Conservation (phyloP, 2,888 invertebrate genomes). For the Lycophotia porphyrea region DNA sequence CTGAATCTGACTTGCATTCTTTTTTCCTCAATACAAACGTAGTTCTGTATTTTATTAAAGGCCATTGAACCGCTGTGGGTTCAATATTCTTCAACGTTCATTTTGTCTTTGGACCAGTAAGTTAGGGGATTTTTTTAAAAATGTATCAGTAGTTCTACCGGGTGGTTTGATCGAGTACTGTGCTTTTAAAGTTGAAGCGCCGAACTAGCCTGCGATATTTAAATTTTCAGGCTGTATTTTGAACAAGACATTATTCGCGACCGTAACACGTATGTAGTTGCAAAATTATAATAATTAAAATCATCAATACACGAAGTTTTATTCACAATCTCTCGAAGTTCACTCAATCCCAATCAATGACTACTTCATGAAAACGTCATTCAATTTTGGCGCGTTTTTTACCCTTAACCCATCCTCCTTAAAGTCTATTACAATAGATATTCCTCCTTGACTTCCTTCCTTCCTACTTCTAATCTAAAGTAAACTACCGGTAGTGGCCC, state of each 20-base stretch:
- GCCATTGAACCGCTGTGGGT: not conserved
- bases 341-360: not conserved
- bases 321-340: too few relatives aligned
- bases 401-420: too few relatives aligned
- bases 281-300: too few relatives aligned
- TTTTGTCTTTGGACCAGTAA: not conserved
- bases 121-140: not conserved
- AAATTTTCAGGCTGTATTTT: too few relatives aligned
- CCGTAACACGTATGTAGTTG: too few relatives aligned
- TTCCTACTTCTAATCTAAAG: not conserved
- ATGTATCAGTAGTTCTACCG: not conserved
- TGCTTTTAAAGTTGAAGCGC: too few relatives aligned
- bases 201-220: too few relatives aligned
- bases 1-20: not conserved
- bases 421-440: not conserved
- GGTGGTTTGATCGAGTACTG: not conserved
- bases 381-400: too few relatives aligned
- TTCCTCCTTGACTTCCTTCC: not conserved
- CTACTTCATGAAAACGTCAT: not conserved
- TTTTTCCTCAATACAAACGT: not conserved
- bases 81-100: not conserved
- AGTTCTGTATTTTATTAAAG: too few relatives aligned
- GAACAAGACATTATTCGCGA: too few relatives aligned
- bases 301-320: too few relatives aligned
- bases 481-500: not conserved